Conservation (phyloP, 2,797 vertebrate species). For the Anguilla pacifica region DNA sequence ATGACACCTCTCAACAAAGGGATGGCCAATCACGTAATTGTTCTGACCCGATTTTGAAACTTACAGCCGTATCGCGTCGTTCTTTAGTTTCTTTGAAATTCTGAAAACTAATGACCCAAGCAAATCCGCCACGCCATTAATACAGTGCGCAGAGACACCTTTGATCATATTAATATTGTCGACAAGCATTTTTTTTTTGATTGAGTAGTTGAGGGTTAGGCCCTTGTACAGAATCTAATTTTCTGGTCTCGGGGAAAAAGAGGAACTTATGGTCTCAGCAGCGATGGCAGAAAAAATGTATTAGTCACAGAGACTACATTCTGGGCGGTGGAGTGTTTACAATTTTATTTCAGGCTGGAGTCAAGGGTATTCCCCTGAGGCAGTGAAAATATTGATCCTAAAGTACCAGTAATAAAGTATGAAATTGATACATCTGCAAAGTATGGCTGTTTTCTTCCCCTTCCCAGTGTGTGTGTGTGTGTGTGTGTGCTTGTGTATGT, state of each 20-base stretch:
- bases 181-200: conserved; percentile 8
- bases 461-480: background rate
- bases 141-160: background rate
- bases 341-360: conserved; percentile 62
- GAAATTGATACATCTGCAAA: conserved; percentile 59
- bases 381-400: conserved; percentile 60
- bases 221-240: conserved; percentile 17
- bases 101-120: conserved; percentile 10
- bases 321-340: conserved; percentile 56
- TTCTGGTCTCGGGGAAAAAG: background rate
- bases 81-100: background rate
- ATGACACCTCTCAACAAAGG: background rate
- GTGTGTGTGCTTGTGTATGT: background rate
- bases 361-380: conserved; percentile 50
- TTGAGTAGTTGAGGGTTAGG: conserved; percentile 10
- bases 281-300: conserved; percentile 56
- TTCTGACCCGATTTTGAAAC: background rate
- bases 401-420: conserved; percentile 59
- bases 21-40: background rate
- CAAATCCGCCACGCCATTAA: background rate
- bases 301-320: conserved; percentile 66
- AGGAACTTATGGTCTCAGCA: conserved; percentile 47
- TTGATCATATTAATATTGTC: conserved; percentile 22
- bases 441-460: background rate
- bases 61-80: background rate